Evolutionary conservation across 2,888 invertebrate genomes (phyloP).

Genomic region (Synanthedon formicaeformis): DNA sequence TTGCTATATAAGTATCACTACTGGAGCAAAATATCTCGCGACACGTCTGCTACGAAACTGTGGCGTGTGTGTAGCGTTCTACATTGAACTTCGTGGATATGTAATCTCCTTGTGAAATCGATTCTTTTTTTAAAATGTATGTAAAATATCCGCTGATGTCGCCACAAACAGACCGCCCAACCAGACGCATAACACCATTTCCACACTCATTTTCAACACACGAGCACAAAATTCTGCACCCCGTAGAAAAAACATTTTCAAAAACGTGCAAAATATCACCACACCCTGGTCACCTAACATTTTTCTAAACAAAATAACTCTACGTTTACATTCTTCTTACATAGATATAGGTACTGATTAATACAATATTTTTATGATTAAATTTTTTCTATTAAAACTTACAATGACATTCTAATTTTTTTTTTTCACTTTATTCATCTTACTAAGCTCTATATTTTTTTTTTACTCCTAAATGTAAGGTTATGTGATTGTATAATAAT

Average conservation of each 20-base stretch:
- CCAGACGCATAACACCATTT: slow-evolving; percentile 29
- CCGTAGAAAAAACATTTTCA: slow-evolving; percentile 66
- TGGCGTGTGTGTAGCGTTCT: slow-evolving; percentile 52
- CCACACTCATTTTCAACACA: slow-evolving; percentile 39
- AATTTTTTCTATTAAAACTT: slow-evolving; percentile 56
- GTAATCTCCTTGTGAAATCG: slow-evolving; percentile 54
- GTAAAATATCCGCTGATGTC: slow-evolving; percentile 32
- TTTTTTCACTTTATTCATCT: slow-evolving; percentile 56
- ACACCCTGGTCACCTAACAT: slow-evolving; percentile 71
- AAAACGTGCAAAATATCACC: slow-evolving; percentile 71
- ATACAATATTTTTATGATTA: slow-evolving; percentile 60
- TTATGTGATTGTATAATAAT: slow-evolving; percentile 56
- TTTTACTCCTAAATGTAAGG: slow-evolving; percentile 40
- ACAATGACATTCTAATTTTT: slow-evolving; percentile 58
- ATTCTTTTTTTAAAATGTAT: slow-evolving; percentile 10
- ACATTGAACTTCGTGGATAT: slow-evolving; percentile 55
- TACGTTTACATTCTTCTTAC: slow-evolving; percentile 59
- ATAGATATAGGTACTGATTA: slow-evolving; percentile 55
- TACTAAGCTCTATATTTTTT: slow-evolving; percentile 67
- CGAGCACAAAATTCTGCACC: slow-evolving; percentile 52
- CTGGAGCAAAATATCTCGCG: slow-evolving; percentile 12
- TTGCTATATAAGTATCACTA: slow-evolving; percentile 8
- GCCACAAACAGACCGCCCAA: slow-evolving; percentile 41
- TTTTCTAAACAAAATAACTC: slow-evolving; percentile 60
- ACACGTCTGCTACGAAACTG: slow-evolving; percentile 2